phyloP scores from a whole-genome alignment of 2,888 invertebrate genomes.

The Philereme vetulata region DNA sequence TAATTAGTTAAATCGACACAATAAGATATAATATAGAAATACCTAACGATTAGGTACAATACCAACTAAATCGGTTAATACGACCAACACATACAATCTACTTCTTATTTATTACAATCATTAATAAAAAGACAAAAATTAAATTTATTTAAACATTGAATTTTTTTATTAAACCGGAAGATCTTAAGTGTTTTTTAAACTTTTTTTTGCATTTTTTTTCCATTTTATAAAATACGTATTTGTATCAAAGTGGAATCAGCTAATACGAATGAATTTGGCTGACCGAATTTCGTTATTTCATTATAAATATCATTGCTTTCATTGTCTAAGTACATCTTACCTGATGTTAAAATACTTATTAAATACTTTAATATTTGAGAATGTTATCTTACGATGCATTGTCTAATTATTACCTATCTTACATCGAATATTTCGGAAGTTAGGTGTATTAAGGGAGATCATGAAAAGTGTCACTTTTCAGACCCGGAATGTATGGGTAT shows the following conservation, averaged over 20 bases:
- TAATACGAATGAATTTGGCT: slow-evolving; percentile 74
- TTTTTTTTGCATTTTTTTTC: slow-evolving; percentile 61
- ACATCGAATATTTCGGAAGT: slow-evolving; percentile 70
- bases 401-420: slow-evolving; percentile 76
- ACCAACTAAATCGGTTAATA: slow-evolving; percentile 80
- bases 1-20: slow-evolving; percentile 77
- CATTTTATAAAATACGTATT: slow-evolving; percentile 80
- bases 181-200: slow-evolving; percentile 74
- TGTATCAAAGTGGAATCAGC: slow-evolving; percentile 82
- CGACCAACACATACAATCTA: slow-evolving; percentile 80
- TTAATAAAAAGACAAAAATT: slow-evolving; percentile 78
- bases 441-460: slow-evolving; percentile 51
- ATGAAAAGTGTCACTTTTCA: slow-evolving; percentile 32
- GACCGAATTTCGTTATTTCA: slow-evolving; percentile 67
- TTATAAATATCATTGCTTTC: slow-evolving; percentile 83
- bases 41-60: slow-evolving; percentile 76
- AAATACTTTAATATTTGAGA: slow-evolving; percentile 77
- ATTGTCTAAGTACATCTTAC: slow-evolving; percentile 73
- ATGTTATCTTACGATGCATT: slow-evolving; percentile 80
- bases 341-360: slow-evolving; percentile 82
- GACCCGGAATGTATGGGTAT: slow-evolving; percentile 39
- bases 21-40: slow-evolving; percentile 79
- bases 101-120: slow-evolving; percentile 76
- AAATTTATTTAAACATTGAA: slow-evolving; percentile 71
- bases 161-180: slow-evolving; percentile 71